phyloP scores from a whole-genome alignment of 1,140 invertebrate species.

The Drosophila bipectinata region DNA sequence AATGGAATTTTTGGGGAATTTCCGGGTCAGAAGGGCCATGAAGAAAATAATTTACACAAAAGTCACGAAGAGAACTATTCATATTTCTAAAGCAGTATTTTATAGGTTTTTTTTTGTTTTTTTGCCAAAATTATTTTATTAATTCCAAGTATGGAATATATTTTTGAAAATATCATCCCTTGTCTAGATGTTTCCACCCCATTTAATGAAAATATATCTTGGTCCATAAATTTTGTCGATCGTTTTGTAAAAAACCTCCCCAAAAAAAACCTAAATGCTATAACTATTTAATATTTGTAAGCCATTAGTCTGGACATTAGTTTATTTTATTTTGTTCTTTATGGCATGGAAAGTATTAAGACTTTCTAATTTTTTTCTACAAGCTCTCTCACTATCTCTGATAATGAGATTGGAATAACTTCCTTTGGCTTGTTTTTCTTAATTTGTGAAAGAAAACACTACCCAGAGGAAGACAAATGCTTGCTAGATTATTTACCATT shows the following conservation, averaged over 20 bases:
- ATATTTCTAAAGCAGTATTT: too few relatives aligned
- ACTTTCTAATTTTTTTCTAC: not conserved
- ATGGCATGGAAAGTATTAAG: not conserved
- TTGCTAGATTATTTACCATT: conserved; percentile 15
- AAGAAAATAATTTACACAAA: not conserved
- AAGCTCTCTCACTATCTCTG: not conserved
- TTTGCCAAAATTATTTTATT: too few relatives aligned
- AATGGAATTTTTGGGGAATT: conserved; percentile 6
- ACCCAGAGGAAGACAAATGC: conserved; percentile 25
- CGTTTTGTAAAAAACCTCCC: conserved; percentile 7
- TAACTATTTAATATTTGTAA: conserved; percentile 20
- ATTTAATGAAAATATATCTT: conserved; percentile 8
- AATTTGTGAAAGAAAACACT: conserved; percentile 63
- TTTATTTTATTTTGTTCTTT: conserved; percentile 12
- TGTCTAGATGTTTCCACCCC: conserved; percentile 25
- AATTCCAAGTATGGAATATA: too few relatives aligned
- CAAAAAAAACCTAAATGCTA: conserved; percentile 13
- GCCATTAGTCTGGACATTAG: conserved; percentile 16
- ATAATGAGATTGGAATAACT: conserved; percentile 65
- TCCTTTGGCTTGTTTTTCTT: conserved; percentile 51
- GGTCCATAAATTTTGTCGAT: not conserved
- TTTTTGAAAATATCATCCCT: conserved; percentile 11
- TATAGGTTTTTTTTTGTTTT: too few relatives aligned
- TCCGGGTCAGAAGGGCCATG: too few relatives aligned
- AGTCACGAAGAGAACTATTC: not conserved